Percentiles rank a stretch among this genome's conserved stretches.
phyloP scores from a whole-genome alignment of 2,888 invertebrate species.

The Bellardia pandia region DNA sequence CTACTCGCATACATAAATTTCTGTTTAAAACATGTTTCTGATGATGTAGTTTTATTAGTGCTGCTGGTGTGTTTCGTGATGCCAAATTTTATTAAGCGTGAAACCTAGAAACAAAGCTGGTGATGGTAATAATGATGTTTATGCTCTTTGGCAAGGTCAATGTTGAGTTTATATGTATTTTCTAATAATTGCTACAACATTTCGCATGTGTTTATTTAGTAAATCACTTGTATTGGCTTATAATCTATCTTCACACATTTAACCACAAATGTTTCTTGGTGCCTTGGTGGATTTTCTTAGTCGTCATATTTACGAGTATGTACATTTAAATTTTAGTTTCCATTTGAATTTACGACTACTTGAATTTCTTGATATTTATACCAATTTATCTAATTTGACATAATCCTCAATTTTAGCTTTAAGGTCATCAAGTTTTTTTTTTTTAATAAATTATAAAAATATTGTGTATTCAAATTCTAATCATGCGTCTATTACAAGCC shows the following conservation, averaged over 20 bases:
- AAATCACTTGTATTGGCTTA: not conserved
- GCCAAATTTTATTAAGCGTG: not conserved
- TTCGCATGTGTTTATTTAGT: not conserved
- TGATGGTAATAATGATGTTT: not conserved
- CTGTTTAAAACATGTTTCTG: constrained; percentile 7
- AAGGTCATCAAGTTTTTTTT: constrained; percentile 28
- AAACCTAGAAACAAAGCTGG: not conserved
- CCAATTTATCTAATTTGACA: constrained; percentile 12
- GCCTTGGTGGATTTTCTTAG: not conserved
- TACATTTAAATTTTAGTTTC: not conserved
- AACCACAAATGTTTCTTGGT: not conserved
- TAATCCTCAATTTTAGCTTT: constrained; percentile 17
- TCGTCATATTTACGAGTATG: not conserved
- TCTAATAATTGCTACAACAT: not conserved
- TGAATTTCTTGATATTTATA: not conserved
- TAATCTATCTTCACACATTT: constrained; percentile 18
- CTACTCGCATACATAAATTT: not conserved
- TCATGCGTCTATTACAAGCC: not conserved
- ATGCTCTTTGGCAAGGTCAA: constrained; percentile 49
- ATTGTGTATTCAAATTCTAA: not conserved
- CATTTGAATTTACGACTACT: constrained; percentile 1
- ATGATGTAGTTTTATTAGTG: not conserved
- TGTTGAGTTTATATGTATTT: constrained; percentile 22
- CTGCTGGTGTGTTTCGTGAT: not conserved
- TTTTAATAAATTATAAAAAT: not conserved